Conservation (phyloP, 1,140 invertebrate genomes). For the Anadara kagoshimensis region DNA sequence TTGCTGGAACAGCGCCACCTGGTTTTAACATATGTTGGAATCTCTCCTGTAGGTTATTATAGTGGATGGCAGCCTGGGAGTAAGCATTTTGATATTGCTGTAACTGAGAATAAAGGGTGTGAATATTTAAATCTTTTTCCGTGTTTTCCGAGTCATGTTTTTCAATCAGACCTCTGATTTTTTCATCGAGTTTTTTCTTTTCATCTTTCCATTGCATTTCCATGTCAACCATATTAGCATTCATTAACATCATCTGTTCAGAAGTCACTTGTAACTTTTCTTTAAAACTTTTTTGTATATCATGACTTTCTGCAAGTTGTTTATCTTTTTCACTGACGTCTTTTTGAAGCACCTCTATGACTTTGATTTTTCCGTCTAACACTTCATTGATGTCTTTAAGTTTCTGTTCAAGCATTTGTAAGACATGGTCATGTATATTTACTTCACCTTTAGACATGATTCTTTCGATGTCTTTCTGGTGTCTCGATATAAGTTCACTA, state of each 20-base stretch:
- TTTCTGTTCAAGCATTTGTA: conserved; percentile 69
- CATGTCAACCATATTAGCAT: conserved; percentile 83
- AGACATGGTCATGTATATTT: conserved; percentile 64
- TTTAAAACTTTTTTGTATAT: conserved; percentile 59
- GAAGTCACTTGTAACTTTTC: conserved; percentile 77
- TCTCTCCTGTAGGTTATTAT: conserved; percentile 60
- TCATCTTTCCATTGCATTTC: conserved; percentile 84
- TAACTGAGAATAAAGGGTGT: conserved; percentile 54
- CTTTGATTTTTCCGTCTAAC: conserved; percentile 65
- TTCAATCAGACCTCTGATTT: conserved; percentile 72
- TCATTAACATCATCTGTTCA: conserved; percentile 86
- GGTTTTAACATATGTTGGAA: conserved; percentile 55
- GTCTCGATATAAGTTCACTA: conserved; percentile 61
- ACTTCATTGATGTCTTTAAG: conserved; percentile 68
- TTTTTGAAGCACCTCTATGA: conserved; percentile 64
- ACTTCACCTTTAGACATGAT: conserved; percentile 65
- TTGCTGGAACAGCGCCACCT: conserved; percentile 30
- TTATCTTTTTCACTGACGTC: conserved; percentile 63
- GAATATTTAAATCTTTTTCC: conserved; percentile 77
- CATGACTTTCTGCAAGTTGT: conserved; percentile 55
- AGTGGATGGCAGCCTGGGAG: conserved; percentile 59
- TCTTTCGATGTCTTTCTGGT: conserved; percentile 66
- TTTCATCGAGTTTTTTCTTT: conserved; percentile 77
- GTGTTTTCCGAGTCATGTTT: conserved; percentile 65
- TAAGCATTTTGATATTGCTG: conserved; percentile 62